Evolutionary conservation across 2,797 vertebrate species (phyloP).

Genomic region (Esox masquinongy): DNA sequence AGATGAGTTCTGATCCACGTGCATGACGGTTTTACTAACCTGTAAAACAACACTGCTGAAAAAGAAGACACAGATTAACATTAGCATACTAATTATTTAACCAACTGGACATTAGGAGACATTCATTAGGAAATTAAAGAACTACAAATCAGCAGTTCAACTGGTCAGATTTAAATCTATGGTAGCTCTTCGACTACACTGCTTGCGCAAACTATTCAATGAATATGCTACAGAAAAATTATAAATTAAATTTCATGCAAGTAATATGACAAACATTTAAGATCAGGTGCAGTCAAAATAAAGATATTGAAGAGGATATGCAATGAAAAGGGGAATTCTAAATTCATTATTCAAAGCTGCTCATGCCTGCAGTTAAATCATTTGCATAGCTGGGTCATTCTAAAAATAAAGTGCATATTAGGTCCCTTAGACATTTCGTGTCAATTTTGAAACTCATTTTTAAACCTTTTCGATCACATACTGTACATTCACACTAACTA

Average conservation of each 20-base stretch:
- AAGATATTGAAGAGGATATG: neutral
- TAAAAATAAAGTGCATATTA: neutral
- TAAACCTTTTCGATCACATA: neutral
- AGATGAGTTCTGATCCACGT: conserved; percentile 45
- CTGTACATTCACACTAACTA: neutral
- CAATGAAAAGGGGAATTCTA: conserved; percentile 13
- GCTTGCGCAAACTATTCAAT: no score
- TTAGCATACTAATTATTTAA: neutral
- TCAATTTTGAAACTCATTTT: neutral
- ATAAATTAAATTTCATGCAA: neutral
- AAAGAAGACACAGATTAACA: neutral
- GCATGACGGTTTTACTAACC: conserved; percentile 54
- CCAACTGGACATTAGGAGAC: neutral
- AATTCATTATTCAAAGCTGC: conserved; percentile 10
- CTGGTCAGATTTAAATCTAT: neutral
- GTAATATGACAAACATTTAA: neutral
- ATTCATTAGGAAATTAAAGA: neutral
- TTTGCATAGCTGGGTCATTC: conserved; percentile 44
- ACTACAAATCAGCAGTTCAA: neutral
- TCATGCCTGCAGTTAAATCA: conserved; percentile 16
- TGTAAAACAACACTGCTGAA: conserved; percentile 8
- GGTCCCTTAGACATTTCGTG: neutral
- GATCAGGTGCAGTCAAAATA: neutral
- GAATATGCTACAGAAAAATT: neutral
- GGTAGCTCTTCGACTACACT: neutral